Evolutionary conservation across 2,113 vertebrate genomes (phyloP).

Genomic region (Gallinago jamesoni): DNA sequence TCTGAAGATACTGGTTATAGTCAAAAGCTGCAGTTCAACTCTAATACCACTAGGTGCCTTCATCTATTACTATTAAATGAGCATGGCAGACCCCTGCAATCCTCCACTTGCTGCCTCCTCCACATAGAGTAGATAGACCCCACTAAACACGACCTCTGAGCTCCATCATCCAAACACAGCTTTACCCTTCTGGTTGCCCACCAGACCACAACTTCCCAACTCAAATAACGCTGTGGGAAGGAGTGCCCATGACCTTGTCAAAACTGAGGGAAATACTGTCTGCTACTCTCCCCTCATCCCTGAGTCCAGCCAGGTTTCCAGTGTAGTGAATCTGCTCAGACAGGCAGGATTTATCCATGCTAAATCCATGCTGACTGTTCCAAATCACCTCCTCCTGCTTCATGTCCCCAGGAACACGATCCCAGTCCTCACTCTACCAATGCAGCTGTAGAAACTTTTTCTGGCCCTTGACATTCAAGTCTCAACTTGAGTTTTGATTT

Average conservation of each 20-base stretch:
- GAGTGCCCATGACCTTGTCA: background rate
- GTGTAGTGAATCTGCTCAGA: background rate
- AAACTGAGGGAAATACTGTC: accelerated
- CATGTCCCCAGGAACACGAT: background rate
- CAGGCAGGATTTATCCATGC: background rate
- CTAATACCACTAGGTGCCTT: background rate
- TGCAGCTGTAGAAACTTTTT: background rate
- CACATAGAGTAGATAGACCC: background rate
- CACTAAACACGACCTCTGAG: accelerated
- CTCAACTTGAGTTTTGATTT: background rate
- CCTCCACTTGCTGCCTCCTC: background rate
- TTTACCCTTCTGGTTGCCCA: background rate
- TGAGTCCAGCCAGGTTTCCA: background rate
- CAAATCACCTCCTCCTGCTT: background rate
- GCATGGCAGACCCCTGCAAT: accelerated
- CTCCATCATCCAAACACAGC: background rate
- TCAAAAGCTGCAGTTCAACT: background rate
- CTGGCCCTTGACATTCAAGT: background rate
- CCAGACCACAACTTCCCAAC: background rate
- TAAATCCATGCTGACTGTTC: background rate
- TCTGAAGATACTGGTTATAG: background rate
- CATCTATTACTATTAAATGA: background rate
- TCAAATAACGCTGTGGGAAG: accelerated
- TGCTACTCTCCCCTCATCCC: background rate
- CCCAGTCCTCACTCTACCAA: background rate